Percentiles rank a stretch among this genome's conserved stretches.
Conservation (phyloP, 2,797 vertebrate genomes). For the Cynopterus sphinx region DNA sequence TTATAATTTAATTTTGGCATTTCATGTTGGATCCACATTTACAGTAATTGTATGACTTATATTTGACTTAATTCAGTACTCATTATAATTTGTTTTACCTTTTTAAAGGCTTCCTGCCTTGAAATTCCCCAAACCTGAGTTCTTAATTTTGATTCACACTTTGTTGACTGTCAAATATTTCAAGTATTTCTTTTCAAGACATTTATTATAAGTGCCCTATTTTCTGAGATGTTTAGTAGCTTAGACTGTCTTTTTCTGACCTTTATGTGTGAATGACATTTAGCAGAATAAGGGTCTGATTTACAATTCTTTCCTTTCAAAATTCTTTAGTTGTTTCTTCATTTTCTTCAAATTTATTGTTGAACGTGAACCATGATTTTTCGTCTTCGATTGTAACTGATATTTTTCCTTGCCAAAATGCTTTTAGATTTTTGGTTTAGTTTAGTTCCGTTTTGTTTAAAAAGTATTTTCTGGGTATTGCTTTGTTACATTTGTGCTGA, state of each 20-base stretch:
- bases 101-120: neutral
- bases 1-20: neutral
- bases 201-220: neutral
- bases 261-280: conserved; percentile 1
- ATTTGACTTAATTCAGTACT: neutral
- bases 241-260: conserved; percentile 2
- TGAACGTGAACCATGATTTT: conserved; percentile 21
- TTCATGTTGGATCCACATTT: neutral
- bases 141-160: conserved; percentile 29
- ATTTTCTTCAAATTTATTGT: conserved; percentile 32
- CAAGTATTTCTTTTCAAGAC: conserved; percentile 2
- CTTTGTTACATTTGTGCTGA: neutral
- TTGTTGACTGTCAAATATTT: conserved; percentile 27
- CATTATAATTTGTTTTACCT: neutral
- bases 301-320: conserved; percentile 1
- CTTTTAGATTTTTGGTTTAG: neutral
- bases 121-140: neutral
- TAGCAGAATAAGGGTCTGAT: neutral
- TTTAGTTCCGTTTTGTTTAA: conserved; percentile 4
- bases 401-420: neutral
- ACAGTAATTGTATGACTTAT: neutral
- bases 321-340: conserved; percentile 19
- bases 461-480: neutral
- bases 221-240: neutral
- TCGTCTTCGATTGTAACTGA: neutral